Evolutionary conservation across 2,797 vertebrate species (phyloP), one percentile per base, ranked within the genome.

Genomic region (Falco cherrug): DNA sequence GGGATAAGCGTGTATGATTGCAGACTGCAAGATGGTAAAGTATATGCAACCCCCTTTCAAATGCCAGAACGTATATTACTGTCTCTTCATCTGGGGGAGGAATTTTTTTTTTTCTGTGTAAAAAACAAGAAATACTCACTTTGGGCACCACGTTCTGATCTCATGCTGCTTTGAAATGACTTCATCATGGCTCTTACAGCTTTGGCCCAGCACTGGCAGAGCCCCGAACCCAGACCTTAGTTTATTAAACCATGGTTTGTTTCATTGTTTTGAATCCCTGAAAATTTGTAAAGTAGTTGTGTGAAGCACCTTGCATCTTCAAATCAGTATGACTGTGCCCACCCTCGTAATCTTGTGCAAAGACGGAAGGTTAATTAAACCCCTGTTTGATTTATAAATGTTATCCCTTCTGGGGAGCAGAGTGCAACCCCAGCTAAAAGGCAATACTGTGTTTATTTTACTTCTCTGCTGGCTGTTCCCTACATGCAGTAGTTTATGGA

Each of bases 301-400:
- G 0, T 68, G 74, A 95, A 95, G 25, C 51, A 82, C 56, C 64
- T 79, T 59, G 60, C 64, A 24, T 84, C 93, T 90, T 91, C 94
- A 91, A 61, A 64, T 74, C 59, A 15, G 31, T 7, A 19, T 51
- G 47, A 24, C 56, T 71, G 51, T 57, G 45, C 85, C 75, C 3
- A 0, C 60, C 28, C 65, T 92, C 41, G 10, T 79, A 93, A 94
- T 93, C 87, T 76, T 90, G 65, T 54, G 79, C 70, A 73, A 92
- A 96, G 87, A 95, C 0, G 0, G 87, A 87, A 92, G 90, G 90
- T 90, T 96, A 97, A 96, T 95, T 93, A 97, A 96, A 89, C 57
- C 51, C 2, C 4, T 91, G 90, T 96, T 96, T 95, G 89, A 96
- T 96, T 96, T 96, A 95, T 93, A 95, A 96, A 93, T 84, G 76